These are phyloP conservation scores for Drusus annulatus DNA, from an alignment of 1,140 invertebrate species.

Conservation along the genomic window DNA sequence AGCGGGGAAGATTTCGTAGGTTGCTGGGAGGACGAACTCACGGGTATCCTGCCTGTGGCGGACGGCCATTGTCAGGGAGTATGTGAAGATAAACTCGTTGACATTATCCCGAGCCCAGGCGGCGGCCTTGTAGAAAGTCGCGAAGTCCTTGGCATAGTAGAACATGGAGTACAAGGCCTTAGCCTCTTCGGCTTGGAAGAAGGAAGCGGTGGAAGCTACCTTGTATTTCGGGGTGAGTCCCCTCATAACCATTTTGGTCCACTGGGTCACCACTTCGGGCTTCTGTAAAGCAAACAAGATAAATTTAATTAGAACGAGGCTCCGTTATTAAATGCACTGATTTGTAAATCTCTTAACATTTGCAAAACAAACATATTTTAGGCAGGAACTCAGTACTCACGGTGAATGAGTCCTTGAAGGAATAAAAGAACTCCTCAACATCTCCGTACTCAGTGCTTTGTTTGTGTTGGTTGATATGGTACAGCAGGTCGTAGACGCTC, in stretches of 20 bases:
- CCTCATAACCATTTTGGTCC: conserved; percentile 68
- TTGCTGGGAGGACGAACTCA: conserved; percentile 73
- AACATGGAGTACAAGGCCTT: conserved; percentile 72
- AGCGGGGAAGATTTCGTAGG: conserved; percentile 77
- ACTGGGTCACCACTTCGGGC: conserved; percentile 71
- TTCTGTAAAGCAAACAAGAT: conserved; percentile 61
- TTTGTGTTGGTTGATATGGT: not conserved
- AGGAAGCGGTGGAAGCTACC: conserved; percentile 73
- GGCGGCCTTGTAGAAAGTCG: conserved; percentile 76
- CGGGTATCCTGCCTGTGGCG: conserved; percentile 73
- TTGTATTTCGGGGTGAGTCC: conserved; percentile 69
- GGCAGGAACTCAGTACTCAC: not conserved
- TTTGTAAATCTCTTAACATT: too few species aligned
- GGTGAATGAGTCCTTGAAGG: not conserved
- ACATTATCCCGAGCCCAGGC: conserved; percentile 72
- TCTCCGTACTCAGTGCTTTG: not conserved
- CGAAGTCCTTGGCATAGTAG: conserved; percentile 76
- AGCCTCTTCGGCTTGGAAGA: conserved; percentile 71
- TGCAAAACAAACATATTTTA: too few species aligned
- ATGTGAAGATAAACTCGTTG: conserved; percentile 75
- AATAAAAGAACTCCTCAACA: conserved; percentile 9
- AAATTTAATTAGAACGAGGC: too few species aligned
- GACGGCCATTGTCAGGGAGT: conserved; percentile 73
- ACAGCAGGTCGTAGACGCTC: conserved; percentile 72
- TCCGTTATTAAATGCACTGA: too few species aligned